phyloP scores from a whole-genome alignment of 2,888 invertebrate species.

The Perithous albicinctus region DNA sequence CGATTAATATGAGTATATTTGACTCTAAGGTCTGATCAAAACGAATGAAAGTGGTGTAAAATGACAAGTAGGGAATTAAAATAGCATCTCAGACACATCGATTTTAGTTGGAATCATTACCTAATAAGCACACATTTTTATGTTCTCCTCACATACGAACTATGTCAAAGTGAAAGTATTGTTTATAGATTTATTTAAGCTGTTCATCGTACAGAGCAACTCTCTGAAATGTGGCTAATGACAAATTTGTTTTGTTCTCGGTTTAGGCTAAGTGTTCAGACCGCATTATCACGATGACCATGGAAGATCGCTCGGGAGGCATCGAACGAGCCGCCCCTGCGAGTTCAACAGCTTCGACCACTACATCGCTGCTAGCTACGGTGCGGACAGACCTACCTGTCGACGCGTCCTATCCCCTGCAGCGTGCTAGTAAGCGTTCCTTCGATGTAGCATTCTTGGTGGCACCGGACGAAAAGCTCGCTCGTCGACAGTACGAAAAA shows the following conservation, averaged over 20 bases:
- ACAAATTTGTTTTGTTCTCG: slow-evolving; percentile 6
- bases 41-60: background rate
- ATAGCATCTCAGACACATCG: background rate
- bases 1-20: background rate
- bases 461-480: slow-evolving; percentile 93
- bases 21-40: background rate
- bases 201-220: background rate
- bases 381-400: slow-evolving; percentile 74
- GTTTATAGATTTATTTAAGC: background rate
- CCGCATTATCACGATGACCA: slow-evolving; percentile 81
- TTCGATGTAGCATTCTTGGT: slow-evolving; percentile 97
- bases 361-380: slow-evolving; percentile 61
- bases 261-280: slow-evolving; percentile 60
- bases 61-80: background rate
- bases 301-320: slow-evolving; percentile 84
- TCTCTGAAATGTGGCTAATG: no score
- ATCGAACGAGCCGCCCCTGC: slow-evolving; percentile 81
- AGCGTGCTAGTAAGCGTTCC: slow-evolving; percentile 89
- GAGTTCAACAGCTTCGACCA: slow-evolving; percentile 68
- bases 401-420: slow-evolving; percentile 82
- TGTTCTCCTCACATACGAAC: background rate
- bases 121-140: background rate
- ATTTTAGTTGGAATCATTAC: background rate
- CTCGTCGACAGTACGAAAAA: slow-evolving; percentile 88
- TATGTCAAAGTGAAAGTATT: no score